These are phyloP conservation scores for Pica pica DNA, from an alignment of 2,113 vertebrate genomes.

Conservation along the genomic window DNA sequence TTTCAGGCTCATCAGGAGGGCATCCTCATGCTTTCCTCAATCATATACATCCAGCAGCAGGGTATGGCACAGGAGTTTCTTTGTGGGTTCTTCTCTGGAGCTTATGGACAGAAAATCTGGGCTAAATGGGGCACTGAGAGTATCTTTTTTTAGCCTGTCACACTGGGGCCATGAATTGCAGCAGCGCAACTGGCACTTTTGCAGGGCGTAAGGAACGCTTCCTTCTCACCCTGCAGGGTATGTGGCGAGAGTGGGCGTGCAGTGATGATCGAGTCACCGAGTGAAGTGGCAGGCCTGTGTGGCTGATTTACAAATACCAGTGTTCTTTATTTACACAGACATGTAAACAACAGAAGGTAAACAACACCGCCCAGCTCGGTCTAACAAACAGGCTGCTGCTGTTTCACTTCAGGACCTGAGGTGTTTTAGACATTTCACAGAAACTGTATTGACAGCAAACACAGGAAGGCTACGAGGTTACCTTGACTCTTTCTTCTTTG, in stretches of 20 bases:
- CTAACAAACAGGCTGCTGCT: conserved; percentile 32
- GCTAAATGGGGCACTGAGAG: not conserved
- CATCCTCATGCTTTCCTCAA: not conserved
- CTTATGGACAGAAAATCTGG: not conserved
- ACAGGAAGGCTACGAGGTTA: not conserved
- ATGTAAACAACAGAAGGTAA: conserved; percentile 70
- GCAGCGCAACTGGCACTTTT: not conserved
- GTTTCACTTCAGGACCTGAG: conserved; percentile 58
- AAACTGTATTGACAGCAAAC: conserved; percentile 39
- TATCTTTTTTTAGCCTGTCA: not conserved
- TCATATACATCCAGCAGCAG: not conserved
- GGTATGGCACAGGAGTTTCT: not conserved
- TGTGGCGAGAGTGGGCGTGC: not conserved
- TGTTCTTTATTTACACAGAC: conserved; percentile 63
- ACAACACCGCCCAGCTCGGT: conserved; percentile 32
- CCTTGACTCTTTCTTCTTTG: not conserved
- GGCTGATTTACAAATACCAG: conserved; percentile 53
- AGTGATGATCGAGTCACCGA: not conserved
- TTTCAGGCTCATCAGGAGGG: not conserved
- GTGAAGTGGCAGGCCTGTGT: not conserved
- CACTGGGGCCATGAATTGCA: not conserved
- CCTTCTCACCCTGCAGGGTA: not conserved
- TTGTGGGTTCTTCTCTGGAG: not conserved
- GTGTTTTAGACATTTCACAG: conserved; percentile 63
- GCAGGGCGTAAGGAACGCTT: not conserved